Percentiles rank a stretch among this genome's conserved stretches.
Conservation (phyloP, 2,888 invertebrate genomes). For the Calephelis perditalis region DNA sequence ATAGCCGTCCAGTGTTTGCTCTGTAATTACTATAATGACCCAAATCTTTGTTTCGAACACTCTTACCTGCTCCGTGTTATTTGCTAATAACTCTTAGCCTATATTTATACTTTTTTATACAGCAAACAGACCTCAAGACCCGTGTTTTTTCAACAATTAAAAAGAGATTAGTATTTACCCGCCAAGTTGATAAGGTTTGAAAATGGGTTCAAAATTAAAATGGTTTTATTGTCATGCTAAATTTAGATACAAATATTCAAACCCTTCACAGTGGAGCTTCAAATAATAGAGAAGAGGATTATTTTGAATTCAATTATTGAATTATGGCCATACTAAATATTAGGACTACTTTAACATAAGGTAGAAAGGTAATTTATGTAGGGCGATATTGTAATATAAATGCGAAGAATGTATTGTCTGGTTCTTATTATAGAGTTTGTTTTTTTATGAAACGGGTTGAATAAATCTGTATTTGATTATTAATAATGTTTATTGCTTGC, state of each 20-base stretch:
- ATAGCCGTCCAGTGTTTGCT: conserved; percentile 51
- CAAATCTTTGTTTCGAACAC: conserved; percentile 58
- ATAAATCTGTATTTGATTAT: too few species aligned
- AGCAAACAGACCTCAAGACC: conserved; percentile 34
- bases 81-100: conserved; percentile 52
- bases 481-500: too few species aligned
- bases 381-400: conserved; percentile 1
- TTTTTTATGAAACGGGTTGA: too few species aligned
- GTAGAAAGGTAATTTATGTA: conserved; percentile 3
- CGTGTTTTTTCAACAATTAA: conserved; percentile 58
- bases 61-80: conserved; percentile 60
- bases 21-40: conserved; percentile 72
- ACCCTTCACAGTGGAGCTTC: conserved; percentile 2
- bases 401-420: background rate
- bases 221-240: conserved; percentile 57
- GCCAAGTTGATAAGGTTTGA: conserved; percentile 45
- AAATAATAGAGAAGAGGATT: conserved; percentile 14
- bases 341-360: conserved; percentile 4
- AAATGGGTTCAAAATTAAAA: conserved; percentile 41
- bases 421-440: background rate
- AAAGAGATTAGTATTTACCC: conserved; percentile 51
- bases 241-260: conserved; percentile 24
- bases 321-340: conserved; percentile 4
- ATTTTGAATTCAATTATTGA: conserved; percentile 15
- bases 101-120: conserved; percentile 33